Conservation (phyloP, 2,888 invertebrate genomes). For the Phyto melanocephala region DNA sequence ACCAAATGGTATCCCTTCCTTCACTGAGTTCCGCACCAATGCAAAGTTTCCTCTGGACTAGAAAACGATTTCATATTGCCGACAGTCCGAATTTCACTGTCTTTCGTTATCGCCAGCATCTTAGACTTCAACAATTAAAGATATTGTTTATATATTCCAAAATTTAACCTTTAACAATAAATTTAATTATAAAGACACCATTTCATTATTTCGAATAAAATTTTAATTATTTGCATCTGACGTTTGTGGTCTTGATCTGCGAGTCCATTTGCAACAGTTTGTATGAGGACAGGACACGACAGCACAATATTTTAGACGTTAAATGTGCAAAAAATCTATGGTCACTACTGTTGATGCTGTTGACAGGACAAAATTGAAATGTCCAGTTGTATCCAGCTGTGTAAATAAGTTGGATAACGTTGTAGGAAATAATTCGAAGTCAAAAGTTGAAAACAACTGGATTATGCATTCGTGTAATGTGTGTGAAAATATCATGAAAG, state of each 20-base stretch:
- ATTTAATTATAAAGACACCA: too few species aligned
- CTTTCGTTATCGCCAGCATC: too few species aligned
- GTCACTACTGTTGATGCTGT: slow-evolving; percentile 52
- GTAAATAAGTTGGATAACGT: slow-evolving; percentile 46
- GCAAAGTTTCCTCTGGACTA: too few species aligned
- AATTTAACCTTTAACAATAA: too few species aligned
- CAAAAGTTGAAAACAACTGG: neutral
- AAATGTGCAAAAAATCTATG: neutral
- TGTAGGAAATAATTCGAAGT: neutral
- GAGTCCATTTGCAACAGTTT: slow-evolving; percentile 49
- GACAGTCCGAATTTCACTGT: too few species aligned
- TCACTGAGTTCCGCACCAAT: too few species aligned
- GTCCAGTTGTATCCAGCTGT: slow-evolving; percentile 67
- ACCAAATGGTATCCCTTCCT: too few species aligned
- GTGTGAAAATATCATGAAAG: neutral
- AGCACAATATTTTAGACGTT: neutral
- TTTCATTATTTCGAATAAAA: neutral
- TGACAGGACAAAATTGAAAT: slow-evolving; percentile 75
- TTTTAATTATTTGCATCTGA: slow-evolving; percentile 26
- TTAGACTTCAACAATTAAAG: too few species aligned
- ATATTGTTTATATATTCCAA: too few species aligned
- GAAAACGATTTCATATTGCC: too few species aligned
- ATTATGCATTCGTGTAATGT: neutral
- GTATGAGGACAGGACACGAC: neutral
- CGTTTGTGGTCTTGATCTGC: slow-evolving; percentile 17